Evolutionary conservation across 2,797 vertebrate genomes (phyloP), one percentile per base, ranked within the genome.

Genomic region (Eremophila alpestris): DNA sequence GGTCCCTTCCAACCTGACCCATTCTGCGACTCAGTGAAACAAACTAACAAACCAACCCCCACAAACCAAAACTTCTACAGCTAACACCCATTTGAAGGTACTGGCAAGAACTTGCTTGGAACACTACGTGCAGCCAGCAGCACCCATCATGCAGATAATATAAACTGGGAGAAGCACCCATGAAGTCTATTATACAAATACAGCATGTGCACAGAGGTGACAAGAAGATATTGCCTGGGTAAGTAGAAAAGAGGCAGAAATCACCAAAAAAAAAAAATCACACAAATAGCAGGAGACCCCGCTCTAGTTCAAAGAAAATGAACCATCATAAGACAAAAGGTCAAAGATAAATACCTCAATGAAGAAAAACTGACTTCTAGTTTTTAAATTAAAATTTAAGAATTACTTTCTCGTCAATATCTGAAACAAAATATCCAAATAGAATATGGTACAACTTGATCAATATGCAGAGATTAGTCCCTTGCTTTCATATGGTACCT

Each of bases 371-470:
- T 56, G 7, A 46, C 10, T 71, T 70, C 11, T 10, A 10, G 10
- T 21, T 84, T 70, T 89, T 29, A 22, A 86, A 8, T 34, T 21
- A 10, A 70, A 67, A 36, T 29, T 74, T 36, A 64, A 9, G 2
- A 89, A 80, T 9, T 2, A 68, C 26, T 48, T 80, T 70, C 34
- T 64, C 17, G 27, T 38, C 1, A 4, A 23, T 40, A 94, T 59
- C 16, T 69, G 40, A 83, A 86, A 16, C 8, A 81, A 90, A 59
- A 51, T 12, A 68, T 21, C 32, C 11, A 23, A 63, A 56, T 0
- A 74, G 19, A 88, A 46, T 12, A 62, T 0, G 0, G 24, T 14
- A 58, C 51, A 69, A 54, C 7, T 52, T 4, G 0, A 52, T n/a
- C 13, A n/a, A 43, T 26, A 32, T 7, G 36, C n/a, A 58, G 56